A percentile compares a stretch with the other conserved stretches of the same genome.
phyloP scores from a whole-genome alignment of 1,140 invertebrate genomes.

The Chymomyza costata region DNA sequence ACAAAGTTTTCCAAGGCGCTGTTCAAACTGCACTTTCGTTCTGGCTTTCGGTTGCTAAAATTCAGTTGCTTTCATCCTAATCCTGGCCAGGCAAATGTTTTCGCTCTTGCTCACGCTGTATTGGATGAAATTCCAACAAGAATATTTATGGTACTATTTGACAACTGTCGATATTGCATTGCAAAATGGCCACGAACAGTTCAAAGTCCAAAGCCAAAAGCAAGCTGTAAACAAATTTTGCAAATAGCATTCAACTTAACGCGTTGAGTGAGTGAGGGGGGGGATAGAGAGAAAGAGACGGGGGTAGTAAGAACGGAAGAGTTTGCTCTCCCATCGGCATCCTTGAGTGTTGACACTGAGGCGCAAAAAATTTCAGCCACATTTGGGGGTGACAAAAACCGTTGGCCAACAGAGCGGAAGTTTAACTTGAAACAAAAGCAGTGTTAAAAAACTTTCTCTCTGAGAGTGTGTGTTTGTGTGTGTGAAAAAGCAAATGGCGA shows the following conservation, averaged over 20 bases:
- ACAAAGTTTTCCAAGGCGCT: conserved; percentile 12
- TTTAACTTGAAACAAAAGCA: conserved; percentile 45
- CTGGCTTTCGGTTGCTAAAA: too few relatives aligned
- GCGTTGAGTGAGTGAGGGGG: conserved; percentile 7
- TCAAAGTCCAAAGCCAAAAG: conserved; percentile 15
- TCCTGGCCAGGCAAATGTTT: conserved; percentile 34
- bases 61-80: conserved; percentile 61
- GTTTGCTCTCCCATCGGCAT: too few relatives aligned
- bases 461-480: too few relatives aligned
- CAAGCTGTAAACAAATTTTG: conserved; percentile 56
- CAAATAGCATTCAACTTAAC: conserved; percentile 3
- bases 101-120: conserved; percentile 12
- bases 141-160: conserved; percentile 62
- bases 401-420: conserved; percentile 18
- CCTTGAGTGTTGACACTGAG: too few relatives aligned
- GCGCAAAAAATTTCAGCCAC: neutral
- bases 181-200: conserved; percentile 6
- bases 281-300: conserved; percentile 2
- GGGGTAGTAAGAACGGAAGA: conserved; percentile 16
- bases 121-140: conserved; percentile 25
- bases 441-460: conserved; percentile 6
- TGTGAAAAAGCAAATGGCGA: conserved; percentile 13
- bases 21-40: conserved; percentile 18
- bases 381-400: neutral
- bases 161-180: conserved; percentile 49